Base-by-base conservation (phyloP, 2,113 vertebrate genomes). In the Rhineura floridana region DNA sequence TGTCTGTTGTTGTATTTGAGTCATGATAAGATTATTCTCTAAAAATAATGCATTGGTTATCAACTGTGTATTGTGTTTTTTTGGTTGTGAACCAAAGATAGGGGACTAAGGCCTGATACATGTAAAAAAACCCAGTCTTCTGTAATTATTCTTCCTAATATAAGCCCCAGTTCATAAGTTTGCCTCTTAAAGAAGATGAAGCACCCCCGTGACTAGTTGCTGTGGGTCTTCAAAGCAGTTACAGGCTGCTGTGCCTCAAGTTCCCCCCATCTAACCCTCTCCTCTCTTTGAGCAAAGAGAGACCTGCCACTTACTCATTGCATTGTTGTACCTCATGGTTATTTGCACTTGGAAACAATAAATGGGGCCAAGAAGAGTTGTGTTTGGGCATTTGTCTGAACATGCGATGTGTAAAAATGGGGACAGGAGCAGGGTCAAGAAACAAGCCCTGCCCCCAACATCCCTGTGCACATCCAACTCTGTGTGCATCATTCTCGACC, bases 1-100 rank as follows among this genome's bases (percentile, higher is more conserved):
- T 77, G 36, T 88, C 48, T 79, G 0, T 65, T 87, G n/a, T 65
- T 87, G 39, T 72, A 78, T 69, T 86, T 78, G 30, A 87, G 39
- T 2, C 36, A 50, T 83, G 73, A 91, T 92, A 92, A 92, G 70
- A 70, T 91, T 92, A 90, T 90, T 5, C 81, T 90, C 67, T 77
- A 80, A 90, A 92, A 91, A 87, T 84, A 88, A 79, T 65, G 1
- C 36, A 76, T 3, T 30, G 3, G 83, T 90, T 90, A 85, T 75
- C 70, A 69, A 0, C 28, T 87, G 3, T 33, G 48, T 75, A 30
- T 33, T 87, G 59, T 92, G 84, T 62, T 59, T 80, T 87, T 90
- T 81, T 65, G 6, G n/a, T 36, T 42, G 30, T 90, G 84, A 77
- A 75, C 86, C 89, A 76, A 81, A 1, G 4, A 59, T 0, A 0